Percentiles rank a stretch among this genome's conserved stretches.
phyloP scores from a whole-genome alignment of 2,888 invertebrate genomes.

The Sphaeridia pumilis region DNA sequence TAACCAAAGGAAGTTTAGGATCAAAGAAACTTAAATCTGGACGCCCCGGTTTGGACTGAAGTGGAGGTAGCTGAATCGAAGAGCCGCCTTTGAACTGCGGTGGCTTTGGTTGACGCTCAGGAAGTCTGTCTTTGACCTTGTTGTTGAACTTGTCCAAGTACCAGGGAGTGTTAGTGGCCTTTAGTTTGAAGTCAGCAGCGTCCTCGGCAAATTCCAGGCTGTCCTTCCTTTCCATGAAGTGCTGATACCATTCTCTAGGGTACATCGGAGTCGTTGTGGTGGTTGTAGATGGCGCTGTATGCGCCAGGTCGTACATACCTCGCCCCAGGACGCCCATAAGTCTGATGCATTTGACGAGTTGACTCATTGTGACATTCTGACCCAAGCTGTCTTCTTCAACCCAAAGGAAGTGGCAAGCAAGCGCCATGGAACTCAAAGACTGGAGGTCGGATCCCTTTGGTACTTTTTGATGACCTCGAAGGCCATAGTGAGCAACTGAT shows the following conservation, averaged over 20 bases:
- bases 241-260: neutral
- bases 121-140: neutral
- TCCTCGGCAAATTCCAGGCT: neutral
- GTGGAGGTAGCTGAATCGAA: neutral
- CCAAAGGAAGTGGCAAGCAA: neutral
- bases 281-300: neutral
- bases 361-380: neutral
- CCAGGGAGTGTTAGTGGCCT: neutral
- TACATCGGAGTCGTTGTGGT: neutral
- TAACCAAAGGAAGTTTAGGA: neutral
- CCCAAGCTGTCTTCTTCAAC: neutral
- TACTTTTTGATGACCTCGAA: neutral
- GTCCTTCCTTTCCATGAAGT: neutral
- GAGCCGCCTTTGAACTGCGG: neutral
- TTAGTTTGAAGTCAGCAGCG: too few relatives aligned
- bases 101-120: too few relatives aligned
- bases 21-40: neutral
- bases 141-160: too few relatives aligned
- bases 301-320: neutral
- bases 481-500: neutral
- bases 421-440: neutral
- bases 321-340: neutral
- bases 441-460: neutral
- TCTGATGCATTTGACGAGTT: neutral
- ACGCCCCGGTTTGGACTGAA: neutral